phyloP scores from a whole-genome alignment of 2,113 vertebrate genomes.

The Chionomys nivalis region DNA sequence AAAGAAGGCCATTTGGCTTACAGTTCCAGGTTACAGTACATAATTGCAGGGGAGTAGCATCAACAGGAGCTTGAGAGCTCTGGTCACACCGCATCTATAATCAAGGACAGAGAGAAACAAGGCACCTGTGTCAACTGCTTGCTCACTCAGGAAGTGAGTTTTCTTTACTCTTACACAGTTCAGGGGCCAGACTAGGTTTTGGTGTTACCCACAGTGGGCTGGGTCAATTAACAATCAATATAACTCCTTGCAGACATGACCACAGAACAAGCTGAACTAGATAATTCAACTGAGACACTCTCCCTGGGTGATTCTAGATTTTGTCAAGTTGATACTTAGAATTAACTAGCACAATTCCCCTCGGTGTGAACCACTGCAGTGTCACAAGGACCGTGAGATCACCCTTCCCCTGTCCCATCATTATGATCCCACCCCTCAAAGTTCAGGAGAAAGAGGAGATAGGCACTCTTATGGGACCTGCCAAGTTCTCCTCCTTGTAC shows the following conservation, averaged over 20 bases:
- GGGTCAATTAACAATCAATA: neutral
- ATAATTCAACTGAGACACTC: neutral
- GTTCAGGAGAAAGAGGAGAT: accelerated
- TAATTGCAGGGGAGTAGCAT: neutral
- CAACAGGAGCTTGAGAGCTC: too few relatives aligned
- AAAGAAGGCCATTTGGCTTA: neutral
- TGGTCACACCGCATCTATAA: neutral
- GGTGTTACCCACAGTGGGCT: neutral
- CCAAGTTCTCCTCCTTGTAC: neutral
- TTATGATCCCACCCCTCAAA: neutral
- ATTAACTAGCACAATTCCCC: neutral
- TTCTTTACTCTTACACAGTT: neutral
- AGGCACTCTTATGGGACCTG: accelerated
- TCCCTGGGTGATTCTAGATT: neutral
- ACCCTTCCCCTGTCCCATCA: neutral
- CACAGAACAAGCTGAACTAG: neutral
- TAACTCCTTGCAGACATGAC: neutral
- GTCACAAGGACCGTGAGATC: neutral
- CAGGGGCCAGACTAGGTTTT: neutral
- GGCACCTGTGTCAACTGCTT: neutral
- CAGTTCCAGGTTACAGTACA: neutral
- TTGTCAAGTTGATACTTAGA: neutral
- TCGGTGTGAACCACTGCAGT: neutral
- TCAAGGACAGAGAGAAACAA: neutral
- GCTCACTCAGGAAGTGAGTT: neutral